These are phyloP conservation scores for Ennomos erosarius DNA, from an alignment of 2,888 invertebrate genomes.

Conservation along the genomic window DNA sequence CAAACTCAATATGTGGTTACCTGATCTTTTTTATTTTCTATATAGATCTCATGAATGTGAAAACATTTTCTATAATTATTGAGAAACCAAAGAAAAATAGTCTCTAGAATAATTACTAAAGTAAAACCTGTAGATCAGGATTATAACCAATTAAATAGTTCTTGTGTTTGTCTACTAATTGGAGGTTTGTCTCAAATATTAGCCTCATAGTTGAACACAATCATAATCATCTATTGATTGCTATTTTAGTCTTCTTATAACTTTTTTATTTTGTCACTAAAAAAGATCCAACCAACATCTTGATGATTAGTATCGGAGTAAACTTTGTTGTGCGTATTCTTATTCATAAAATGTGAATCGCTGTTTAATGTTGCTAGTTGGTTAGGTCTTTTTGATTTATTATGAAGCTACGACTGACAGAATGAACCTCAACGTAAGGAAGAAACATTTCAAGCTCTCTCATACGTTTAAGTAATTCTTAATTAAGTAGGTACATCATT, in stretches of 20 bases:
- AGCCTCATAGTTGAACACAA: background rate
- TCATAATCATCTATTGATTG: background rate
- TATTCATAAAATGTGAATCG: constrained; percentile 22
- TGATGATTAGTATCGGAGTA: constrained; percentile 46
- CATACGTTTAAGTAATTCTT: constrained; percentile 8
- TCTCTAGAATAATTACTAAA: background rate
- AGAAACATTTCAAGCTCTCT: background rate
- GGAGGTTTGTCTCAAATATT: constrained; percentile 5
- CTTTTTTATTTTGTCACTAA: constrained; percentile 39
- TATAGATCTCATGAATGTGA: constrained; percentile 31
- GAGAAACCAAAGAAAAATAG: background rate
- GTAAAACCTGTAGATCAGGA: background rate
- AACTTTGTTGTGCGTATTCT: constrained; percentile 26
- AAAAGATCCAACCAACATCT: constrained; percentile 76
- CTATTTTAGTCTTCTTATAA: constrained; percentile 43
- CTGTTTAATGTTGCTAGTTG: constrained; percentile 66
- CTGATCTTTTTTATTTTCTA: constrained; percentile 45
- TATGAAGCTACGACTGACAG: constrained; percentile 50
- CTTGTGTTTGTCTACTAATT: background rate
- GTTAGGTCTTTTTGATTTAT: constrained; percentile 72
- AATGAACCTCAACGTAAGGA: constrained; percentile 18
- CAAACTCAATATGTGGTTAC: constrained; percentile 52
- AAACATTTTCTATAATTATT: background rate
- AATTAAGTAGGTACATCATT: too few species aligned
- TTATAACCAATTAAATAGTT: background rate